These are phyloP conservation scores for Amiota communis DNA, from an alignment of 2,888 invertebrate species.

Conservation along the genomic window DNA sequence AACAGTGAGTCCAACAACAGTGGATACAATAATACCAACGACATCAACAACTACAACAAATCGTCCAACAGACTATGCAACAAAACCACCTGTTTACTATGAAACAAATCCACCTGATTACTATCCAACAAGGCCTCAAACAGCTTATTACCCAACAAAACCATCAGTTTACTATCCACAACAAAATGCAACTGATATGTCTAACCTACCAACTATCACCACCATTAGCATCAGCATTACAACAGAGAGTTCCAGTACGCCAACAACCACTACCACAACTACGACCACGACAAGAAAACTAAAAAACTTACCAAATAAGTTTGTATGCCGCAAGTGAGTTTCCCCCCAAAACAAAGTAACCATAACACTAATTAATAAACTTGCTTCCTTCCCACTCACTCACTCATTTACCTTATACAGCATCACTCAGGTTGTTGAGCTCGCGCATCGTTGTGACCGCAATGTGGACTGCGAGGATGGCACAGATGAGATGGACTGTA, in stretches of 20 bases:
- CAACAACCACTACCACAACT: constrained; percentile 1
- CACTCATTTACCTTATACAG: constrained; percentile 72
- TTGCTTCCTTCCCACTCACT: not conserved
- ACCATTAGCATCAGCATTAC: constrained; percentile 11
- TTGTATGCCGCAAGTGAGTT: constrained; percentile 63
- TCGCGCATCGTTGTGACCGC: constrained; percentile 79
- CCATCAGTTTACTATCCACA: no score
- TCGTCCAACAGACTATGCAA: no score
- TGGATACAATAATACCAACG: constrained; percentile 17
- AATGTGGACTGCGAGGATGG: constrained; percentile 86
- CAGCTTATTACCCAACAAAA: no score
- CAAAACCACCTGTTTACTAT: no score
- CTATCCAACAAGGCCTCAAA: no score
- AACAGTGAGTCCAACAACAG: constrained; percentile 14
- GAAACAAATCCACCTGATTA: no score
- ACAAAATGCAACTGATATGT: no score
- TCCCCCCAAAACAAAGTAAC: not conserved
- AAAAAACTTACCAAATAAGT: constrained; percentile 51
- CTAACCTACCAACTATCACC: not conserved
- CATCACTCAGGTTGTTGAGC: constrained; percentile 79
- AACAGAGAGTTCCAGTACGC: not conserved
- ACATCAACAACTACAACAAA: constrained; percentile 13
- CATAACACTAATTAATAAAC: not conserved
- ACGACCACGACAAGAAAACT: constrained; percentile 13
- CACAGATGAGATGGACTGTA: constrained; percentile 83